Base-by-base conservation (phyloP, 2,888 invertebrate genomes). In the Anthophora plumipes region DNA sequence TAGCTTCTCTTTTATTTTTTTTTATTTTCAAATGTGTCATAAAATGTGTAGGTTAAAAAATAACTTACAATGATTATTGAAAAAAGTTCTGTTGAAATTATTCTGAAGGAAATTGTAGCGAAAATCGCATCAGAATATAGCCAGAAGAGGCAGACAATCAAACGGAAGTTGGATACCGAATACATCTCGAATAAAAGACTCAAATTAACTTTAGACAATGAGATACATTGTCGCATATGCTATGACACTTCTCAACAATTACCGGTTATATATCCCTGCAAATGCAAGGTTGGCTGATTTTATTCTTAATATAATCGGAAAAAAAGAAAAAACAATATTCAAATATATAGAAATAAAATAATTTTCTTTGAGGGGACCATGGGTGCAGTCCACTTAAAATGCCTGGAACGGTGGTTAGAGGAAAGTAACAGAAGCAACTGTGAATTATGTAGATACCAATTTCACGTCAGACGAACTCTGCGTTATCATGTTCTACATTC, bases 371-470 rank as follows among this genome's bases (percentile, higher is more conserved):
- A 95, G 95, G 97, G 97, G 0, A 96, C 96, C 1, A 96, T 97
- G 84, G 97, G 96, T 0, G 94, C 96, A 71, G 95, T 97, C 14
- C 97, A 97, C 92, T 94, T 96, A 2, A 95, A 95, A 76, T 97
- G 97, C 91, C 93, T 97, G 86, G 97, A 97, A 92, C 95, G 95
- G 68, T 97, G 97, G 97, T 93, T 97, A 52, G 96, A 96, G 1
- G 96, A 96, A 90, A 96, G 96, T 1, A 96, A 96, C 43, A 95
- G 95, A 78, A 95, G 95, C 11, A 94, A 94, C 46, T 97, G 97
- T 90, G 97, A 97, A 91, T 94, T 97, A 25, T 97, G 97, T 91
- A 95, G 96, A 25, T 95, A 95, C 61, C 93, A 94, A 66, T 97
- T 96, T 89, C 92, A 94, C n/a, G 95, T 96, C 0, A 94, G 94